Conservation (phyloP, 1,140 invertebrate genomes). For the Drosophila arizonae region DNA sequence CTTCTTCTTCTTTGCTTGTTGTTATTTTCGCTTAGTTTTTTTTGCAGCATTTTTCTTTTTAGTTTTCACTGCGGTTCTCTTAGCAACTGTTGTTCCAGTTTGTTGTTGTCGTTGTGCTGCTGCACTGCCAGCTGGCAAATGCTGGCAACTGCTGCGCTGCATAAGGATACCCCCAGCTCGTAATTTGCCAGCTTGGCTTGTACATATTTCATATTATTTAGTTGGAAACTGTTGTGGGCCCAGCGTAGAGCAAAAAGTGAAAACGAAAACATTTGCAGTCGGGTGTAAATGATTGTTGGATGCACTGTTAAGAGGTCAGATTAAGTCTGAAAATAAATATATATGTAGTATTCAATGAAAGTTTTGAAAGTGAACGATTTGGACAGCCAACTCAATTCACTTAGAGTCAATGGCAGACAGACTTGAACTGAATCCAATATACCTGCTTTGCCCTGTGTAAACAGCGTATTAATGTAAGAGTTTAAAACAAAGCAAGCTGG, state of each 20-base stretch:
- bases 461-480: neutral
- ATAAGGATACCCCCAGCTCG: constrained; percentile 53
- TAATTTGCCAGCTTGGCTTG: constrained; percentile 76
- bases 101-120: constrained; percentile 11
- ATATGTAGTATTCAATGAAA: no score
- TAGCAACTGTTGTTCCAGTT: constrained; percentile 12
- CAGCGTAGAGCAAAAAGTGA: constrained; percentile 6
- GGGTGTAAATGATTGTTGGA: neutral
- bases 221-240: constrained; percentile 51
- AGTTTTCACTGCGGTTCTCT: constrained; percentile 48
- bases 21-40: constrained; percentile 38
- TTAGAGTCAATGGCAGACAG: no score
- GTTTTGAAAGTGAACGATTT: no score
- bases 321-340: no score
- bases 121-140: constrained; percentile 47
- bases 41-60: constrained; percentile 70
- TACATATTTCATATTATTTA: constrained; percentile 78
- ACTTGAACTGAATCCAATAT: neutral
- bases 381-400: no score
- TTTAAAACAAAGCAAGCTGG: constrained; percentile 11
- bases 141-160: constrained; percentile 65
- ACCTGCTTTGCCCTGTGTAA: neutral
- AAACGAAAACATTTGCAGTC: neutral
- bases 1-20: constrained; percentile 50
- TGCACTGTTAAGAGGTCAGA: neutral